Percentiles rank a stretch among this genome's conserved stretches.
These are phyloP conservation scores for Orchestia grillus DNA, from an alignment of 1,140 invertebrate genomes.

Conservation along the genomic window DNA sequence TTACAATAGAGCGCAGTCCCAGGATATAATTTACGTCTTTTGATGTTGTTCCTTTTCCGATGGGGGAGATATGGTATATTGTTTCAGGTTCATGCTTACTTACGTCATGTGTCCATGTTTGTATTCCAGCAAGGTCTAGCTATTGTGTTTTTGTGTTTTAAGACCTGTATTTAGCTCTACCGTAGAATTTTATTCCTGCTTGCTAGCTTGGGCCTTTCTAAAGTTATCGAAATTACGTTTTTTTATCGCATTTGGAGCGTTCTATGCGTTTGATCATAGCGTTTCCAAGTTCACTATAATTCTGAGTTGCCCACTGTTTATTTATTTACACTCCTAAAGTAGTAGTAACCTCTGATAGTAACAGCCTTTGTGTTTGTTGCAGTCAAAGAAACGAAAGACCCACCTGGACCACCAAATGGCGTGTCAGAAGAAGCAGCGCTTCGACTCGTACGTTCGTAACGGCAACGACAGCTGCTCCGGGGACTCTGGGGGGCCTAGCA, in stretches of 20 bases:
- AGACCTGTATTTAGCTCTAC: background rate
- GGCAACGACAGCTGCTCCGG: background rate
- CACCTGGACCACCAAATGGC: background rate
- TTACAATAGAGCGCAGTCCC: too few relatives aligned
- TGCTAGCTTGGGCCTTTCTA: background rate
- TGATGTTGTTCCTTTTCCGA: too few relatives aligned
- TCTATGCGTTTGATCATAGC: background rate
- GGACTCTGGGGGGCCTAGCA: background rate
- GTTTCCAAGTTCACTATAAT: background rate
- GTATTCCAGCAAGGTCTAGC: too few relatives aligned
- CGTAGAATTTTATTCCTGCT: background rate
- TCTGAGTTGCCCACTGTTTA: background rate
- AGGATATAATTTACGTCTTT: too few relatives aligned
- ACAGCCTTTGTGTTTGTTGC: background rate
- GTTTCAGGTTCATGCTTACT: too few relatives aligned
- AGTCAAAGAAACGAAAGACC: slow-evolving; percentile 7
- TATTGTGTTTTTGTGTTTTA: too few relatives aligned
- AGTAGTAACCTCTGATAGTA: background rate
- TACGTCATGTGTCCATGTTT: too few relatives aligned
- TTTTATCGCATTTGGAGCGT: background rate
- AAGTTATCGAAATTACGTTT: background rate
- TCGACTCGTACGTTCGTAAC: slow-evolving; percentile 36
- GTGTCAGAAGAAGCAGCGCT: slow-evolving; percentile 16
- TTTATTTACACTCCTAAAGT: background rate
- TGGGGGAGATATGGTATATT: too few relatives aligned